Evolutionary conservation across 64 coral and sea anemone genomes (phyloP), one percentile per base, ranked within the genome.

Genomic region (Porites australiensis): DNA sequence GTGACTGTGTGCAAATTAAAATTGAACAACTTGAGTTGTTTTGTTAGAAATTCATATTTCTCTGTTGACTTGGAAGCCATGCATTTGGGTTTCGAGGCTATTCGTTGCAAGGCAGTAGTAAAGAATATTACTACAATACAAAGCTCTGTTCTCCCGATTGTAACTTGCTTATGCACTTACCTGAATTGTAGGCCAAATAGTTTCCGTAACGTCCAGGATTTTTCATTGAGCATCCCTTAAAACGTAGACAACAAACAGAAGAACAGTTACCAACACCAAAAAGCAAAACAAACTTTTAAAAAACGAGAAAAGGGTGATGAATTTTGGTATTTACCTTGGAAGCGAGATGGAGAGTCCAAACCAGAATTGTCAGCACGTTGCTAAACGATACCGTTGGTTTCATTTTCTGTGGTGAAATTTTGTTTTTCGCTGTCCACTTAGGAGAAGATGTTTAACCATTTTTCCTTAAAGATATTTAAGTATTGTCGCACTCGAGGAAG

Each of bases 281-380:
- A 16, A 23, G 69, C 43, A 69, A n/a, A 68, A 18, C 47, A 50
- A 2, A 50, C 67, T 19, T 14, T 57, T 50, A 2, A 13, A 76
- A 12, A n/a, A 51, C 73, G 23, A 19, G 50, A 19, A 46, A 7
- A 51, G 12, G 14, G 4, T 8, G 19, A 45, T 16, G 5, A 48
- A 50, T 68, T 21, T 51, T 16, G 16, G 19, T 84, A 69, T 68
- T 84, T 84, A 84, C 81, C 81, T 68, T 19, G 63, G 13, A 11
- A n/a, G 63, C n/a, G 15, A 84, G 53, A 60, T 82, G 27, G 37
- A 64, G 19, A 67, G 60, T 50, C 59, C 61, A 83, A 50, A 84
- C 47, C 6, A 84, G 21, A 68, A 84, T 50, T 22, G 21, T 69
- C 9, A 84, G 18, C 46, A 19, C 19, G 10, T 23, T 51, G 81